Conservation (phyloP, 2,113 vertebrate species). For the Chaetodon auriga region DNA sequence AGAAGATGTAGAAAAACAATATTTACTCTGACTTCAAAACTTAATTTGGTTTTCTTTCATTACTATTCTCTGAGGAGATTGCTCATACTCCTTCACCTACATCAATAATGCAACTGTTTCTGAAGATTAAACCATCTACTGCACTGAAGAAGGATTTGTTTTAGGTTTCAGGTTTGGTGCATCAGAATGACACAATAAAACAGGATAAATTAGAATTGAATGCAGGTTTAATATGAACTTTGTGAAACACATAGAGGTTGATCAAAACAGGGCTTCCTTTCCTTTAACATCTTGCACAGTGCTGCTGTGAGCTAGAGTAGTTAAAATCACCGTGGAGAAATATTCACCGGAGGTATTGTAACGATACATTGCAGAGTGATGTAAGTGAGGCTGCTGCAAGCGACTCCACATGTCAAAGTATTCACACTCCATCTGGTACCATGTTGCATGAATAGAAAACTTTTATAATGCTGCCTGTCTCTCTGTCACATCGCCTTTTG, state of each 20-base stretch:
- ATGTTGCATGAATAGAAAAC: conserved; percentile 12
- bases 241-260: background rate
- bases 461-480: background rate
- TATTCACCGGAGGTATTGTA: background rate
- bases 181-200: background rate
- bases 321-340: background rate
- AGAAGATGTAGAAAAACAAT: too few species aligned
- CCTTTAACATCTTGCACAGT: background rate
- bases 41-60: background rate
- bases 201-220: background rate
- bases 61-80: background rate
- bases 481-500: background rate
- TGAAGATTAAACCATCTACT: background rate
- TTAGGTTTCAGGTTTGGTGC: background rate
- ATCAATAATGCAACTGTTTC: background rate
- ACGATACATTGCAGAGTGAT: conserved; percentile 3
- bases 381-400: background rate
- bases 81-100: background rate
- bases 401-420: background rate
- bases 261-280: background rate
- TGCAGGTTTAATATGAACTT: background rate
- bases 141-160: background rate
- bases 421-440: conserved; percentile 18
- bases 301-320: background rate
- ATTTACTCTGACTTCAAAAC: too few species aligned